A percentile compares a stretch with the other conserved stretches of the same genome.
Conservation (phyloP, 2,888 invertebrate species). For the Phyllotreta striolata region DNA sequence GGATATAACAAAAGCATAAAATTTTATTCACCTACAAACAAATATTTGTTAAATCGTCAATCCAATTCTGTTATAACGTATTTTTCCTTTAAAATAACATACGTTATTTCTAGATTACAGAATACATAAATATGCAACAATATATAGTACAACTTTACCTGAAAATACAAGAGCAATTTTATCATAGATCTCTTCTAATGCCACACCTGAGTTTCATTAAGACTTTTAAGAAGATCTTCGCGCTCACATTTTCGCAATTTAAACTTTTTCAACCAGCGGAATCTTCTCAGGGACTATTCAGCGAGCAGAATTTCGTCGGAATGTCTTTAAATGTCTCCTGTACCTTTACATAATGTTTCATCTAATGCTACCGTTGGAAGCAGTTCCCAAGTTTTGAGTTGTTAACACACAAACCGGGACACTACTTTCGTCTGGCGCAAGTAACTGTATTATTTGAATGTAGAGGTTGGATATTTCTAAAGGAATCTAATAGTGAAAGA, state of each 20-base stretch:
- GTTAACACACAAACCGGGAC: conserved; percentile 23
- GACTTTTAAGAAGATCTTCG: conserved; percentile 6
- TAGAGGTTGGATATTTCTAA: background rate
- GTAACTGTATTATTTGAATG: conserved; percentile 10
- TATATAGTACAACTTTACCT: background rate
- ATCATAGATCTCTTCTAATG: background rate
- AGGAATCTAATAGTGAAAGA: too few relatives aligned
- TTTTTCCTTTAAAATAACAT: too few relatives aligned
- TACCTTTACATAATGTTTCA: conserved; percentile 43
- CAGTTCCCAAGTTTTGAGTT: conserved; percentile 28
- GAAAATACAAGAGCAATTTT: background rate
- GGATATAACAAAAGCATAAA: too few relatives aligned
- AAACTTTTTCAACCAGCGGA: conserved; percentile 34
- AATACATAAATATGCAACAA: too few relatives aligned
- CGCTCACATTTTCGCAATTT: conserved; percentile 12
- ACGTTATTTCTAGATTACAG: too few relatives aligned
- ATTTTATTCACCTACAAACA: too few relatives aligned
- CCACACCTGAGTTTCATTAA: conserved; percentile 2
- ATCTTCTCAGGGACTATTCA: conserved; percentile 43
- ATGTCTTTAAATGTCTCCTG: conserved; percentile 42
- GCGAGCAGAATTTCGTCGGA: conserved; percentile 41
- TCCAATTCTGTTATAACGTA: too few relatives aligned
- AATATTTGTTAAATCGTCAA: too few relatives aligned
- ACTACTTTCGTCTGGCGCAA: conserved; percentile 3
- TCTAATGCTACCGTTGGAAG: conserved; percentile 41